Conservation (phyloP, 2,797 vertebrate genomes). For the Fringilla coelebs region DNA sequence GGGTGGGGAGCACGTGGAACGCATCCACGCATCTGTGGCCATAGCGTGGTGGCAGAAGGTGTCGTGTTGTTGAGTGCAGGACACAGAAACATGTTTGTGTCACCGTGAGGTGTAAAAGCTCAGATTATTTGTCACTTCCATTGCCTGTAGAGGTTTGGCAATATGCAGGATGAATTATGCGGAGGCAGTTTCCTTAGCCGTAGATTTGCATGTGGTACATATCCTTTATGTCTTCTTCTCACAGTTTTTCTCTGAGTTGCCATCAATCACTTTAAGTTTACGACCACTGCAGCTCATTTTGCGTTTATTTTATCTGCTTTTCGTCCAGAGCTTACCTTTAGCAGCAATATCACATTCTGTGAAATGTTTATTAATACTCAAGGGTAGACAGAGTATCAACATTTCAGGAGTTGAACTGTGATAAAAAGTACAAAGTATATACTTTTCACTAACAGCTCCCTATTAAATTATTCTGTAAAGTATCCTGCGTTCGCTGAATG, state of each 20-base stretch:
- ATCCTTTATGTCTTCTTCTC: background rate
- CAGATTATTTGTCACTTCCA: slow-evolving; percentile 30
- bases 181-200: slow-evolving; percentile 5
- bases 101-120: slow-evolving; percentile 16
- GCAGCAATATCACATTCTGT: background rate
- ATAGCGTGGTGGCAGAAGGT: background rate
- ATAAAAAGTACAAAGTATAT: background rate
- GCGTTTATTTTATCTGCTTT: slow-evolving; percentile 44
- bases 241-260: background rate
- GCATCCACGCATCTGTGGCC: background rate
- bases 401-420: background rate
- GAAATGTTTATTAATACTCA: slow-evolving; percentile 14
- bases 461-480: background rate
- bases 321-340: slow-evolving; percentile 44
- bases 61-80: background rate
- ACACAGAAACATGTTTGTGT: background rate
- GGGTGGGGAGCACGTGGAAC: background rate
- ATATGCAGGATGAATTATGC: background rate
- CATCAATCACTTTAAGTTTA: slow-evolving; percentile 49
- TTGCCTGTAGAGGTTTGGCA: background rate
- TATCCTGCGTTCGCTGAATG: background rate
- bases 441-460: slow-evolving; percentile 5
- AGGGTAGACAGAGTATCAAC: background rate
- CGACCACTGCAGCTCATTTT: background rate
- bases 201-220: slow-evolving; percentile 18